Evolutionary conservation across 2,113 vertebrate species (phyloP).

Genomic region (Penelope pileata): DNA sequence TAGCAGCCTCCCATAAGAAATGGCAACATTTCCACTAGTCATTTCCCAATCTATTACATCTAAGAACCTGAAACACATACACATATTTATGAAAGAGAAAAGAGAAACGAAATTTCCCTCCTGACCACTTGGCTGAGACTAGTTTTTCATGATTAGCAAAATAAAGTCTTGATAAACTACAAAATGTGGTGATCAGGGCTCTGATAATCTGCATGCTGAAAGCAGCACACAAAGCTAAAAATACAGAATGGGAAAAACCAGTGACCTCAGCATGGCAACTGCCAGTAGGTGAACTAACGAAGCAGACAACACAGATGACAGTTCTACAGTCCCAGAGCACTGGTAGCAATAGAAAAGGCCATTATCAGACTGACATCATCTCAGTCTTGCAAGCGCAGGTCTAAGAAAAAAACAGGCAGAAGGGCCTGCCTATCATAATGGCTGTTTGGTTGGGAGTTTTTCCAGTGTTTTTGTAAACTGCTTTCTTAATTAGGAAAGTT

Average conservation of each 20-base stretch:
- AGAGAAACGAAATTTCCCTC: background rate
- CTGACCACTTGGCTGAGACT: background rate
- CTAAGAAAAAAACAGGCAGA: background rate
- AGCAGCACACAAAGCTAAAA: slow-evolving; percentile 51
- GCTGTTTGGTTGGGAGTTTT: background rate
- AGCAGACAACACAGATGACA: slow-evolving; percentile 37
- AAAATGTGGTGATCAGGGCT: background rate
- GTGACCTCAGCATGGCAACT: slow-evolving; percentile 70
- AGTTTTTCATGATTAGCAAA: background rate
- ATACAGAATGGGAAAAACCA: slow-evolving; percentile 49
- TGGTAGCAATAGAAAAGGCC: background rate
- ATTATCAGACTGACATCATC: slow-evolving; percentile 1
- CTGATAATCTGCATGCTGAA: slow-evolving; percentile 38
- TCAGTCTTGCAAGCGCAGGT: background rate
- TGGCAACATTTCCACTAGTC: background rate
- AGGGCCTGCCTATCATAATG: background rate
- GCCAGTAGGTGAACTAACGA: slow-evolving; percentile 67
- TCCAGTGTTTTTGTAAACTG: background rate
- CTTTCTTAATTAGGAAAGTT: background rate
- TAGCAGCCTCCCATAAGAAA: background rate
- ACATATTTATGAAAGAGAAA: background rate
- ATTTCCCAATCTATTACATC: background rate
- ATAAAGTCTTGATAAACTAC: slow-evolving; percentile 4
- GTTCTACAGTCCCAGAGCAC: background rate
- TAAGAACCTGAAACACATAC: background rate